A percentile compares a stretch with the other conserved stretches of the same genome.
Evolutionary conservation across 2,113 vertebrate genomes (phyloP).

Genomic region (Odobenus rosmarus): DNA sequence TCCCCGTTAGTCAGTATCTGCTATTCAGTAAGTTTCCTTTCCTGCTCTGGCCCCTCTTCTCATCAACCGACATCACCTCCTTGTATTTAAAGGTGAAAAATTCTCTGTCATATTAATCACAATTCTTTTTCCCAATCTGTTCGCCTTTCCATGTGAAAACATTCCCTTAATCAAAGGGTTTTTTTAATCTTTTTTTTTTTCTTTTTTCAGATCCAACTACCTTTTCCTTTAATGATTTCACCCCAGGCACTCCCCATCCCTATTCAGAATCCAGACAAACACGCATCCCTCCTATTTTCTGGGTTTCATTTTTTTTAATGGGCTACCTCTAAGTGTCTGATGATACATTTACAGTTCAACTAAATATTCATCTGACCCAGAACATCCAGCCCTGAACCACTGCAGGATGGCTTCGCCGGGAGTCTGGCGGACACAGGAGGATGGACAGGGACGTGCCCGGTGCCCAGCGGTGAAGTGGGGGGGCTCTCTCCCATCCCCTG

Average conservation of each 20-base stretch:
- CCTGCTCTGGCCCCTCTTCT: neutral
- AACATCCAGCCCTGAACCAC: rapidly evolving
- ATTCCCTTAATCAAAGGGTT: neutral
- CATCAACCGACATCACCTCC: neutral
- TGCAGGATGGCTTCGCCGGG: rapidly evolving
- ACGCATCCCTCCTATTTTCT: neutral
- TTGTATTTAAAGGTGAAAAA: neutral
- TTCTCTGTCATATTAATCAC: neutral
- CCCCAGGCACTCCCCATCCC: neutral
- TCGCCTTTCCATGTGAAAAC: neutral
- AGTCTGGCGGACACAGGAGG: rapidly evolving
- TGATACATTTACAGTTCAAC: neutral
- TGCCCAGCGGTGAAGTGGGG: rapidly evolving
- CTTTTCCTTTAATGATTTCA: neutral
- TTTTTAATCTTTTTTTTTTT: neutral
- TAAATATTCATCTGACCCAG: rapidly evolving
- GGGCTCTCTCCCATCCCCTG: neutral
- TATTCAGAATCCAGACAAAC: neutral
- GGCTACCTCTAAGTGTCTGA: neutral
- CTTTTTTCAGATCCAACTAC: neutral
- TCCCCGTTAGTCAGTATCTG: rapidly evolving
- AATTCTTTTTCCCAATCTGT: neutral
- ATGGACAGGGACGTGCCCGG: rapidly evolving
- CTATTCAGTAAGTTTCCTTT: neutral
- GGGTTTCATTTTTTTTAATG: neutral